Percentiles rank a stretch among this genome's conserved stretches.
phyloP scores from a whole-genome alignment of 2,888 invertebrate species.

The Lagria hirta region DNA sequence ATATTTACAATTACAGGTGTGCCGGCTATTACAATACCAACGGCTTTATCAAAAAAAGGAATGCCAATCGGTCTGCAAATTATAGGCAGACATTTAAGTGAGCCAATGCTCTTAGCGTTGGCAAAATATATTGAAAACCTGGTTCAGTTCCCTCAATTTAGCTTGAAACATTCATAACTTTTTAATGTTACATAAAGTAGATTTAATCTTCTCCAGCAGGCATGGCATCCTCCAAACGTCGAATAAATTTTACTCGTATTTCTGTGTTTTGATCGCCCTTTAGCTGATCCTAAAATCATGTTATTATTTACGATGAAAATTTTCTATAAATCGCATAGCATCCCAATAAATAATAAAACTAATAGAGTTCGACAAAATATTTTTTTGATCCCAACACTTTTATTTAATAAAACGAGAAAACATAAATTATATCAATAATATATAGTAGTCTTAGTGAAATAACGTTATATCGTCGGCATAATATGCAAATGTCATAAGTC shows the following conservation, averaged over 20 bases:
- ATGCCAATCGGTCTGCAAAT: slow-evolving; percentile 87
- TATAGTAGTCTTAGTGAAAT: no score
- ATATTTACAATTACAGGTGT: slow-evolving; percentile 57
- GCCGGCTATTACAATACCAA: slow-evolving; percentile 86
- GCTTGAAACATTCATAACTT: background rate
- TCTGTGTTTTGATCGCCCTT: slow-evolving; percentile 95
- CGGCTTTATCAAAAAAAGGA: slow-evolving; percentile 69
- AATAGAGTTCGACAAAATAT: no score
- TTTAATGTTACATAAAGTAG: slow-evolving; percentile 1
- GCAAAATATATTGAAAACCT: slow-evolving; percentile 79
- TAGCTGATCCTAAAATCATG: slow-evolving; percentile 75
- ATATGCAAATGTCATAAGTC: no score
- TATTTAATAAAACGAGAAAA: no score
- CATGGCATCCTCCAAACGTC: slow-evolving; percentile 94
- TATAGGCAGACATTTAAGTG: slow-evolving; percentile 79
- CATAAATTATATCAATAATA: no score
- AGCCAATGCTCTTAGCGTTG: slow-evolving; percentile 71
- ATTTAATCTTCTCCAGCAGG: slow-evolving; percentile 96
- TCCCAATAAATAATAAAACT: no score
- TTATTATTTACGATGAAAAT: no score
- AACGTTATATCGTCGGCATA: no score
- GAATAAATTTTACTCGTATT: slow-evolving; percentile 90
- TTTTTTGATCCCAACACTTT: no score
- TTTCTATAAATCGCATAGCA: no score
- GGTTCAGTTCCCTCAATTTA: slow-evolving; percentile 61